Percentiles rank a stretch among this genome's conserved stretches.
Conservation (phyloP, 1,140 invertebrate genomes). For the Nephila pilipes region DNA sequence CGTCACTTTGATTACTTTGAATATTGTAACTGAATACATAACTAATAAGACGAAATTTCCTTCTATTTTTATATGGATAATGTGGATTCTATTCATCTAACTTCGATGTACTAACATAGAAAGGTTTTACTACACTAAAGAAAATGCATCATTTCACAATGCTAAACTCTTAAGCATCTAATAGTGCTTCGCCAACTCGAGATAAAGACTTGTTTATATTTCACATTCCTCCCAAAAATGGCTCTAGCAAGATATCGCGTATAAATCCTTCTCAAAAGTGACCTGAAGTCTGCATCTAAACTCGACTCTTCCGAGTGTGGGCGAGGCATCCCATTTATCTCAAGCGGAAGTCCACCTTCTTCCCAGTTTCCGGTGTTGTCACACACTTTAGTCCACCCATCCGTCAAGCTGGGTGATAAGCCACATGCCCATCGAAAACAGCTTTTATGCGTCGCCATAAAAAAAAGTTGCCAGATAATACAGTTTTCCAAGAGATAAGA, state of each 20-base stretch:
- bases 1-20: no score
- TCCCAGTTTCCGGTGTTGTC: background rate
- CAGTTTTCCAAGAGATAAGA: background rate
- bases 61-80: no score
- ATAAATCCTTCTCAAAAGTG: background rate
- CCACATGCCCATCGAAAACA: background rate
- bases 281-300: background rate
- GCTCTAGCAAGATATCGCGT: background rate
- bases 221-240: background rate
- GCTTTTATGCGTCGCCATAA: slow-evolving; percentile 1
- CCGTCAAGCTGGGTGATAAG: background rate
- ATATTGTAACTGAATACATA: no score
- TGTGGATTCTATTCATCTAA: no score
- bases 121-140: no score
- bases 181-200: background rate
- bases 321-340: background rate
- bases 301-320: background rate
- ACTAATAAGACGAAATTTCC: no score
- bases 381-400: background rate
- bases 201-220: background rate
- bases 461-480: background rate
- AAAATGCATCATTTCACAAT: no score
- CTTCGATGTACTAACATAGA: no score
- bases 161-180: background rate
- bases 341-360: background rate